A percentile compares a stretch with the other conserved stretches of the same genome.
Evolutionary conservation across 2,797 vertebrate species (phyloP).

Genomic region (Cercopithecus petaurista): DNA sequence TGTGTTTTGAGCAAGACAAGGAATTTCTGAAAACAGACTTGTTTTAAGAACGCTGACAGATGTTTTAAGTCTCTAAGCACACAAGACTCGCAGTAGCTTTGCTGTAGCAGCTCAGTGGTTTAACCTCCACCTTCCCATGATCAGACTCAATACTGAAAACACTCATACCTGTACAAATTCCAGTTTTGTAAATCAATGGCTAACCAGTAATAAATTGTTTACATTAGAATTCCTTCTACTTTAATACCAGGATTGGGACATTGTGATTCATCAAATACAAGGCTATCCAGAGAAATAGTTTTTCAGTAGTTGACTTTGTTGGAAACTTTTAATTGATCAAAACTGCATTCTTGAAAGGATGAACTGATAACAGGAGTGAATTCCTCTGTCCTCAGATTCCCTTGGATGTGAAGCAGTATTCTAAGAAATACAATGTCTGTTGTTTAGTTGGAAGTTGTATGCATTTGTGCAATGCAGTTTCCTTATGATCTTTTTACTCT

Average conservation of each 20-base stretch:
- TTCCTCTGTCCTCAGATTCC: not conserved
- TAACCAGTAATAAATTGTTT: not conserved
- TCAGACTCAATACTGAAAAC: not conserved
- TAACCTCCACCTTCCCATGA: not conserved
- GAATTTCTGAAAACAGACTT: conserved; percentile 47
- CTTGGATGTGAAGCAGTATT: not conserved
- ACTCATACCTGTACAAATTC: not conserved
- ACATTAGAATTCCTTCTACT: not conserved
- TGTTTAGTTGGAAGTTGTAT: not conserved
- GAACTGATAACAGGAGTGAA: not conserved
- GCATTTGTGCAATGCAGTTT: not conserved
- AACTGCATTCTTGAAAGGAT: not conserved
- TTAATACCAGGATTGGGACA: not conserved
- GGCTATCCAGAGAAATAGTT: not conserved
- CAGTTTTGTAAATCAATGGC: not conserved
- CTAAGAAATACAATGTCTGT: not conserved
- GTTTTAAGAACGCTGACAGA: conserved; percentile 1
- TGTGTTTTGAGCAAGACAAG: not conserved
- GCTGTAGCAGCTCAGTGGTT: not conserved
- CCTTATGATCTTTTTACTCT: not conserved
- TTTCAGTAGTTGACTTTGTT: not conserved
- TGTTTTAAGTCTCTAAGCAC: not conserved
- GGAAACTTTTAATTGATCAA: conserved; percentile 8
- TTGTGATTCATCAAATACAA: not conserved
- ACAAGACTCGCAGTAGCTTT: not conserved